Conservation (phyloP, 2,888 invertebrate genomes). For the Oscheius sp. region DNA sequence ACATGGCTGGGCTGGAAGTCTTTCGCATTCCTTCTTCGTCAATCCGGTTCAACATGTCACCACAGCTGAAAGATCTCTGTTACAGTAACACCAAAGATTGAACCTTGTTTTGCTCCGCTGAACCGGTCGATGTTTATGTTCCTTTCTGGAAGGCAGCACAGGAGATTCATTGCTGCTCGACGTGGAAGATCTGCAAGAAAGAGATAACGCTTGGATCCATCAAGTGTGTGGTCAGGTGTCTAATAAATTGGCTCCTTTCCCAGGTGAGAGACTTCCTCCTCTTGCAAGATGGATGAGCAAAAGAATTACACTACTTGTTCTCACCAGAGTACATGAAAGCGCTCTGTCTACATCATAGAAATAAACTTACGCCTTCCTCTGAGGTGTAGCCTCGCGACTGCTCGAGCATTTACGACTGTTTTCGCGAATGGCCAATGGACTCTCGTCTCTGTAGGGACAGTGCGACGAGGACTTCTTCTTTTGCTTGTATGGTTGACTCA, state of each 20-base stretch:
- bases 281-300: conserved; percentile 23
- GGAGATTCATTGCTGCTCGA: conserved; percentile 38
- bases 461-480: conserved; percentile 37
- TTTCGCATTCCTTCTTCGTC: conserved; percentile 41
- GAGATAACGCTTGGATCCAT: neutral
- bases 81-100: neutral
- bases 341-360: neutral
- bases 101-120: conserved; percentile 46
- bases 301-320: conserved; percentile 5
- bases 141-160: conserved; percentile 17
- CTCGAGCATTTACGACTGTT: conserved; percentile 23
- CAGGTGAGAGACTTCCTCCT: conserved; percentile 28
- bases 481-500: conserved; percentile 41
- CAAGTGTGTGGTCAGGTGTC: conserved; percentile 13
- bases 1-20: conserved; percentile 37
- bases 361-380: conserved; percentile 38
- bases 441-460: conserved; percentile 42
- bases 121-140: conserved; percentile 40
- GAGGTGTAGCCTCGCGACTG: conserved; percentile 39
- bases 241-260: conserved; percentile 11
- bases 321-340: neutral
- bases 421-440: conserved; percentile 36
- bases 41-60: conserved; percentile 40
- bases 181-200: conserved; percentile 21
- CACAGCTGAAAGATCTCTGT: conserved; percentile 38